These are phyloP conservation scores for Diarsia brunnea DNA, from an alignment of 2,888 invertebrate species.

Conservation along the genomic window DNA sequence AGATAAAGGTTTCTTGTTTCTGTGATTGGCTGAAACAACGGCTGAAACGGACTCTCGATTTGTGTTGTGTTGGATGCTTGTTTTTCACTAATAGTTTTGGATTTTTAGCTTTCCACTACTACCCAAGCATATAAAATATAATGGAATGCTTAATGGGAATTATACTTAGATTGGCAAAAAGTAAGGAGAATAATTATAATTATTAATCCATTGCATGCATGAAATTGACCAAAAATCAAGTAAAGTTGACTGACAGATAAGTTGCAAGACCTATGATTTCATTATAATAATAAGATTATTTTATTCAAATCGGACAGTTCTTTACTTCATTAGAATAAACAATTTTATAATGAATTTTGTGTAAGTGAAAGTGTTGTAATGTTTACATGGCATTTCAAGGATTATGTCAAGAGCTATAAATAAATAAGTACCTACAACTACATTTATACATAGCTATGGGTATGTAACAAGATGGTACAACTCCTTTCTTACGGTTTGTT, in stretches of 20 bases:
- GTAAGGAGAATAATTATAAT: too few species aligned
- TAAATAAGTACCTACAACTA: constrained; percentile 3
- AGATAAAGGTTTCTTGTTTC: too few species aligned
- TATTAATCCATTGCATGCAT: too few species aligned
- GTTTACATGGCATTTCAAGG: constrained; percentile 37
- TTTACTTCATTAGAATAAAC: background rate
- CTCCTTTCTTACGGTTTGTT: constrained; percentile 22
- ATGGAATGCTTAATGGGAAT: too few species aligned
- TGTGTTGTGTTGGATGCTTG: too few species aligned
- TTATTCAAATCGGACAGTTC: background rate
- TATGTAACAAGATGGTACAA: background rate
- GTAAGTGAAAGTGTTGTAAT: background rate
- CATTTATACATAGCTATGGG: background rate
- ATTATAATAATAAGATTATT: background rate
- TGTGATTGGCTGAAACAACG: background rate
- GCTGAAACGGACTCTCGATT: too few species aligned
- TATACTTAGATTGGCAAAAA: too few species aligned
- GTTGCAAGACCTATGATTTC: background rate
- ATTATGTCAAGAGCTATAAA: constrained; percentile 29
- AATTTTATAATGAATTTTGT: background rate
- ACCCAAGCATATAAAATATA: background rate
- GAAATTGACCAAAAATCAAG: background rate
- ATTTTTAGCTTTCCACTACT: background rate
- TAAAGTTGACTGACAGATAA: background rate
- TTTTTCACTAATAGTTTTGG: background rate